Conservation (phyloP, 2,888 invertebrate genomes). For the Unio pictorum region DNA sequence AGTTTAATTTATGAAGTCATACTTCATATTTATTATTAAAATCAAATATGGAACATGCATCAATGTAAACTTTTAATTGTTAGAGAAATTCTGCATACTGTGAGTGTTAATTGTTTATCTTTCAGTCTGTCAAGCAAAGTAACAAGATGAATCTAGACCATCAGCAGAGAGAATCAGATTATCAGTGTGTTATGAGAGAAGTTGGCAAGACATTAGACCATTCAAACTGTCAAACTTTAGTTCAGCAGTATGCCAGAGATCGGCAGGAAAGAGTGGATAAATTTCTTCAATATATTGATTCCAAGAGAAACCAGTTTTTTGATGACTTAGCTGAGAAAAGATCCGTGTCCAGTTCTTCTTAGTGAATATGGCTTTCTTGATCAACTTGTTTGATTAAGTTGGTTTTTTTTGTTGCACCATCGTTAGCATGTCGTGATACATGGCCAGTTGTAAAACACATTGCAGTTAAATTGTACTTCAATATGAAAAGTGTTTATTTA, state of each 20-base stretch:
- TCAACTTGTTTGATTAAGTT: too few species aligned
- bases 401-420: too few species aligned
- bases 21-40: background rate
- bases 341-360: too few species aligned
- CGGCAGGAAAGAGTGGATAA: constrained; percentile 44
- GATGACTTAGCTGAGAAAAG: constrained; percentile 15
- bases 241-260: constrained; percentile 39
- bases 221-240: constrained; percentile 24
- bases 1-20: too few species aligned
- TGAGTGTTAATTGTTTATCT: constrained; percentile 1
- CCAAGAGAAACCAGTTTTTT: constrained; percentile 39
- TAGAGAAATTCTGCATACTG: background rate
- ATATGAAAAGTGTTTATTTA: too few species aligned
- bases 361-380: too few species aligned
- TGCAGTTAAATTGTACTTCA: too few species aligned
- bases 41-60: background rate
- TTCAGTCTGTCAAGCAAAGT: constrained; percentile 53
- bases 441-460: too few species aligned
- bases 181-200: constrained; percentile 44
- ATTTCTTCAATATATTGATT: constrained; percentile 46
- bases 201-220: constrained; percentile 3
- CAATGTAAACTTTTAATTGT: background rate
- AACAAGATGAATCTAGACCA: constrained; percentile 39
- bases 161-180: constrained; percentile 51
- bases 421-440: too few species aligned